Percentiles rank a stretch among this genome's conserved stretches.
Evolutionary conservation across 2,888 invertebrate species (phyloP).

Genomic region (Diabrotica balteata): DNA sequence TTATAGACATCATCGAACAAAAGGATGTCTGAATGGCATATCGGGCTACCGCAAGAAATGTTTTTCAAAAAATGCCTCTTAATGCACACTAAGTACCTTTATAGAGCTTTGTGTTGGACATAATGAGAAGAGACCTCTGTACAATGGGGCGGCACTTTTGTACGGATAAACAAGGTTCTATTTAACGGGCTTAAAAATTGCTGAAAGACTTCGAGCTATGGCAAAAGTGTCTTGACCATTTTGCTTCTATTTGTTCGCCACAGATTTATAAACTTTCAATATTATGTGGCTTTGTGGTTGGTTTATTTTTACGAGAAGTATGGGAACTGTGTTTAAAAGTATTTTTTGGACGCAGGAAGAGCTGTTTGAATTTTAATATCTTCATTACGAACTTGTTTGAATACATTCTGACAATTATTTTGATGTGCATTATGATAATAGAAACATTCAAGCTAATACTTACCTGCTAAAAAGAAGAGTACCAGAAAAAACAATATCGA

Average conservation of each 20-base stretch:
- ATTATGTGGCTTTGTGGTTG: not conserved
- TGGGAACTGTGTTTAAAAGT: too few species aligned
- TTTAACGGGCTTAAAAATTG: conserved; percentile 47
- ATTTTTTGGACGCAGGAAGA: too few species aligned
- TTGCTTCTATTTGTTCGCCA: conserved; percentile 12
- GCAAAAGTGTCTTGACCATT: conserved; percentile 23
- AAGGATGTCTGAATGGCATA: conserved; percentile 35
- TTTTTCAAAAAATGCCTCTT: conserved; percentile 46
- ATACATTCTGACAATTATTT: too few species aligned
- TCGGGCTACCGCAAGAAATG: conserved; percentile 45
- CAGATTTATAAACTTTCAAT: conserved; percentile 8
- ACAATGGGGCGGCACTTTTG: conserved; percentile 51
- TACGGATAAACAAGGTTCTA: conserved; percentile 46
- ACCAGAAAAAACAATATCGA: too few species aligned
- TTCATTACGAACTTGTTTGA: too few species aligned
- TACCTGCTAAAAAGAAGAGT: too few species aligned
- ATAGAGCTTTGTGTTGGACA: conserved; percentile 45
- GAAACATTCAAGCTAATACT: too few species aligned
- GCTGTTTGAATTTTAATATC: too few species aligned
- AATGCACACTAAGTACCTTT: conserved; percentile 51
- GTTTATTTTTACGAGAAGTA: too few species aligned
- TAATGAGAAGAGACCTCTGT: conserved; percentile 49
- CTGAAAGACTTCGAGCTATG: conserved; percentile 21
- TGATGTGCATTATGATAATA: too few species aligned
- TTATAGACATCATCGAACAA: conserved; percentile 28